phyloP scores from a whole-genome alignment of 2,888 invertebrate genomes.

The Mythimna ferrago region DNA sequence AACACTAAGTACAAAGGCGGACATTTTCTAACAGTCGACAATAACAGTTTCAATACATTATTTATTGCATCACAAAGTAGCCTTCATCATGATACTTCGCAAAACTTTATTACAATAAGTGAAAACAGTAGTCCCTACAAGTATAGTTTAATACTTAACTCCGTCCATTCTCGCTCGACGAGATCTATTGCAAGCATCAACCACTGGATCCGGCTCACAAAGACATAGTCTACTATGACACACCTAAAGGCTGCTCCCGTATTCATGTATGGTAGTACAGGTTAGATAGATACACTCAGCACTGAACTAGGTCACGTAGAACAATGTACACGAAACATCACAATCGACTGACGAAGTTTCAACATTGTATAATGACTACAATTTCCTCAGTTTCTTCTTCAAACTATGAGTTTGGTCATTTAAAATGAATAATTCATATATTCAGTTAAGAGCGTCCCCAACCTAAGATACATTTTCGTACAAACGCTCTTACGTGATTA shows the following conservation, averaged over 20 bases:
- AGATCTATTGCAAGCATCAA: conserved; percentile 46
- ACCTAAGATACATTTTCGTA: too few relatives aligned
- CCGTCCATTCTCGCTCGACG: background rate
- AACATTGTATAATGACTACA: background rate
- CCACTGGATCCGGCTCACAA: conserved; percentile 27
- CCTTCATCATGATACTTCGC: too few relatives aligned
- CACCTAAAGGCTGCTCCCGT: conserved; percentile 12
- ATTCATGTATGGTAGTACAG: background rate
- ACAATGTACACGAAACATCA: conserved; percentile 22
- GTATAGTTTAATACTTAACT: conserved; percentile 15
- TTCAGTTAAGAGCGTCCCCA: too few relatives aligned
- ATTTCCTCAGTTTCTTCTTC: background rate
- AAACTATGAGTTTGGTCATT: background rate
- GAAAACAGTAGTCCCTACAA: background rate
- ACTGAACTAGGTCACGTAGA: conserved; percentile 37
- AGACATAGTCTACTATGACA: conserved; percentile 29
- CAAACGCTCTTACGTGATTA: too few relatives aligned
- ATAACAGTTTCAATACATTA: too few relatives aligned
- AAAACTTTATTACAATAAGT: too few relatives aligned
- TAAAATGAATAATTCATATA: background rate
- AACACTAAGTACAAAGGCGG: too few relatives aligned
- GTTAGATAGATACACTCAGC: background rate
- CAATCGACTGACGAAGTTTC: conserved; percentile 6
- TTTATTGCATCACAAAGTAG: too few relatives aligned
- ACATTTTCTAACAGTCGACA: too few relatives aligned